phyloP scores from a whole-genome alignment of 2,888 invertebrate species.

The Drosophila meridionalis region DNA sequence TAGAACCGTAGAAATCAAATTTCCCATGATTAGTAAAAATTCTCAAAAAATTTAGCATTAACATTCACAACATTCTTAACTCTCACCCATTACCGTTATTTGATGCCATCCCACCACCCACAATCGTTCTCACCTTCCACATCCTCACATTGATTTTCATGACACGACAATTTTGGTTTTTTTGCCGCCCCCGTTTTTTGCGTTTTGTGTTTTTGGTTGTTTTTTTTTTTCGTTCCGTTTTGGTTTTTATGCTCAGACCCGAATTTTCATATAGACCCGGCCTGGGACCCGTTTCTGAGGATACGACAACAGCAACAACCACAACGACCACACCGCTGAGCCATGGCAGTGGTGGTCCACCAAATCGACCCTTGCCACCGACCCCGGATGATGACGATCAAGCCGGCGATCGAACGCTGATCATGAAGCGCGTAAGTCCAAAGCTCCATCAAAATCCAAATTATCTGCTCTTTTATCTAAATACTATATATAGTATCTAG shows the following conservation, averaged over 20 bases:
- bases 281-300: slow-evolving; percentile 88
- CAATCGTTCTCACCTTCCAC: slow-evolving; percentile 14
- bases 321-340: slow-evolving; percentile 82
- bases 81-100: slow-evolving; percentile 44
- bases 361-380: slow-evolving; percentile 96
- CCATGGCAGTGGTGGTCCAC: slow-evolving; percentile 89
- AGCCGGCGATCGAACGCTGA: slow-evolving; percentile 93
- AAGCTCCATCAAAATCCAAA: not conserved
- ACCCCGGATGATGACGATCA: slow-evolving; percentile 96
- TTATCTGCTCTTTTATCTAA: slow-evolving; percentile 5
- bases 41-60: not conserved
- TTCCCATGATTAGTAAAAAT: not conserved
- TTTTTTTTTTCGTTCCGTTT: slow-evolving; percentile 62
- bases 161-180: slow-evolving; percentile 2
- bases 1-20: not conserved
- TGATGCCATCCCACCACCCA: slow-evolving; percentile 5
- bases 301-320: slow-evolving; percentile 73
- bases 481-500: slow-evolving; percentile 23
- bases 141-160: slow-evolving; percentile 21
- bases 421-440: slow-evolving; percentile 95
- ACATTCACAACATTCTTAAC: slow-evolving; percentile 43
- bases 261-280: slow-evolving; percentile 93
- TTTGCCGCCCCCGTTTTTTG: slow-evolving; percentile 51
- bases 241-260: slow-evolving; percentile 87
- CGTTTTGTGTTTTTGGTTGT: slow-evolving; percentile 56